phyloP scores from a whole-genome alignment of 2,113 vertebrate genomes.

The Chloebia gouldiae region DNA sequence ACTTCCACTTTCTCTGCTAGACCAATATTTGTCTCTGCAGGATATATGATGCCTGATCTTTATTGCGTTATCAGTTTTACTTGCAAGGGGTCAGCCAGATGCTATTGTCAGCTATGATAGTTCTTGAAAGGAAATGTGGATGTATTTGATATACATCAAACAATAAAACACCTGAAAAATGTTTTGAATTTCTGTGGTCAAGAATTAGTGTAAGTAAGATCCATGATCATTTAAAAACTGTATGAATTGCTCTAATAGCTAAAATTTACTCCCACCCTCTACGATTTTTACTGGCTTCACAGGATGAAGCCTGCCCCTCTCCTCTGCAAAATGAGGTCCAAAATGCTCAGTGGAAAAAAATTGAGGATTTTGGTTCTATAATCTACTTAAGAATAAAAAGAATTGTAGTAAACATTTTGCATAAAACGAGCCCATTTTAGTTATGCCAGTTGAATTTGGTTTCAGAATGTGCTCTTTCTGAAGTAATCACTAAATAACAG shows the following conservation, averaged over 20 bases:
- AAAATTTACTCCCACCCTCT: background rate
- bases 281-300: background rate
- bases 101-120: background rate
- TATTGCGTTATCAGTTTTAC: slow-evolving; percentile 14
- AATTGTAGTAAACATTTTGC: background rate
- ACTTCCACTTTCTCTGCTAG: background rate
- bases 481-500: slow-evolving; percentile 10
- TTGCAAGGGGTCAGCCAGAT: background rate
- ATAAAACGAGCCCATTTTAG: slow-evolving; percentile 5
- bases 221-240: background rate
- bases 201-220: background rate
- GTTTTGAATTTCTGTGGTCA: background rate
- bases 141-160: background rate
- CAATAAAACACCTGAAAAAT: background rate
- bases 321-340: background rate
- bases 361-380: background rate
- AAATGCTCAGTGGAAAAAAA: background rate
- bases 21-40: background rate
- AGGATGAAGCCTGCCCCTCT: background rate
- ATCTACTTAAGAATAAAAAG: background rate
- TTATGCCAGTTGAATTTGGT: background rate
- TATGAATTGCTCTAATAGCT: background rate
- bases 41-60: background rate
- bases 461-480: background rate
- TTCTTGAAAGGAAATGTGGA: background rate